A percentile compares a stretch with the other conserved stretches of the same genome.
Conservation (phyloP, 2,888 invertebrate genomes). For the Temnothorax unifasciatus region DNA sequence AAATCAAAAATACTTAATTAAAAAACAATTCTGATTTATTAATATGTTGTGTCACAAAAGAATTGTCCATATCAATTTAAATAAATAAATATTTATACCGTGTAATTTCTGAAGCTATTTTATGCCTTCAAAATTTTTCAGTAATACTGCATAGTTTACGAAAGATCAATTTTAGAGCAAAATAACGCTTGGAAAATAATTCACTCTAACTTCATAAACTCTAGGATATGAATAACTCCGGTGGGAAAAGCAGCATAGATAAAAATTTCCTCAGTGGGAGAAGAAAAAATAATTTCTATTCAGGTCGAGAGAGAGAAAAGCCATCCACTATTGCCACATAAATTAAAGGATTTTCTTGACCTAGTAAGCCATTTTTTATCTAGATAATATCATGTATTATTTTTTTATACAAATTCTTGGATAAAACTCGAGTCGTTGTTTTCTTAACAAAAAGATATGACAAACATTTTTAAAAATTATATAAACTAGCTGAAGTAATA, state of each 20-base stretch:
- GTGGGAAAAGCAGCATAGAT: not conserved
- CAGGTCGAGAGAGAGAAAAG: not conserved
- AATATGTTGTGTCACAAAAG: not conserved
- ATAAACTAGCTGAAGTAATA: not conserved
- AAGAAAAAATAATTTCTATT: constrained; percentile 31
- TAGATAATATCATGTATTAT: not conserved
- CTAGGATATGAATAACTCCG: constrained; percentile 13
- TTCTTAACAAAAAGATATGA: not conserved
- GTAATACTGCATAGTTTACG: not conserved
- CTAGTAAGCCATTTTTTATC: not conserved
- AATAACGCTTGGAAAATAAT: not conserved
- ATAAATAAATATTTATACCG: no score
- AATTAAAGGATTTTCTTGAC: constrained; percentile 29
- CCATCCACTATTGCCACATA: constrained; percentile 5
- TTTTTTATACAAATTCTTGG: constrained; percentile 13
- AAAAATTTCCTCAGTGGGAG: constrained; percentile 13
- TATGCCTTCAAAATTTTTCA: not conserved
- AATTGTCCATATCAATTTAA: no score
- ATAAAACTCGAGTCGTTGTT: not conserved
- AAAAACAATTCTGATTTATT: not conserved
- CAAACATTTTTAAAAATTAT: not conserved
- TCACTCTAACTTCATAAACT: constrained; percentile 15
- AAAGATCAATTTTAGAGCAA: not conserved
- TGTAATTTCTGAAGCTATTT: no score
- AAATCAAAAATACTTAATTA: not conserved